Evolutionary conservation across 2,888 invertebrate species (phyloP), one percentile per base, ranked within the genome.

Genomic region (Heteropelma amictum): DNA sequence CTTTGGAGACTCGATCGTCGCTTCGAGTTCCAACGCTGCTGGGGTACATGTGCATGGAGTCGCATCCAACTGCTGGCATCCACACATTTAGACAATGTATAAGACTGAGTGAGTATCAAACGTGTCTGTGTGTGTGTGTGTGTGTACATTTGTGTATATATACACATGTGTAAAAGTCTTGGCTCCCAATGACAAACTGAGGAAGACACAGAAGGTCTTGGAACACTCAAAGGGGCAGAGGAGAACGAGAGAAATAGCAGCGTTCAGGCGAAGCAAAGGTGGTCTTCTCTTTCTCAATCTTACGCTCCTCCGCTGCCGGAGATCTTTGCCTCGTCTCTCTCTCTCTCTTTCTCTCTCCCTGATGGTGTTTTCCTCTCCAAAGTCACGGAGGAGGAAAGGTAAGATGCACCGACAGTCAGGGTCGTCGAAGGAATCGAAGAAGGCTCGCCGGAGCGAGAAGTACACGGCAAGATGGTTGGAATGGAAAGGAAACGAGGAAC

Each of bases 211-310:
- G 45, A 60, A 35, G 49, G n/a, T n/a, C n/a, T n/a, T 54, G 78
- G 72, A 47, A 51, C 14, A 69, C 42, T 54, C 35, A 35, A 35
- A 53, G 69, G 21, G 26, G 14, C 21, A 53, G 54, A 10, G 61
- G 56, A 81, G 79, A 77, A 84, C 83, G 82, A 85, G 84, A 83
- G 85, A 85, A 84, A 86, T 84, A 86, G 84, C 84, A 83, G 83
- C 79, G 82, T 83, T 86, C 82, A 84, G 86, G 86, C 86, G 84
- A 85, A 87, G 85, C 80, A 79, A 79, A 79, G 79, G 76, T 79
- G 73, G 73, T 47, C 61, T 53, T 51, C 67, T 65, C 70, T 42
- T 45, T 54, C 49, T 60, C 65, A 72, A 68, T 64, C 38, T 63
- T 26, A 23, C 63, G 2, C 40, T 40, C 40, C n/a, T 8, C n/a